A percentile compares a stretch with the other conserved stretches of the same genome.
Conservation (phyloP, 2,888 invertebrate species). For the Digitonthophagus gazella region DNA sequence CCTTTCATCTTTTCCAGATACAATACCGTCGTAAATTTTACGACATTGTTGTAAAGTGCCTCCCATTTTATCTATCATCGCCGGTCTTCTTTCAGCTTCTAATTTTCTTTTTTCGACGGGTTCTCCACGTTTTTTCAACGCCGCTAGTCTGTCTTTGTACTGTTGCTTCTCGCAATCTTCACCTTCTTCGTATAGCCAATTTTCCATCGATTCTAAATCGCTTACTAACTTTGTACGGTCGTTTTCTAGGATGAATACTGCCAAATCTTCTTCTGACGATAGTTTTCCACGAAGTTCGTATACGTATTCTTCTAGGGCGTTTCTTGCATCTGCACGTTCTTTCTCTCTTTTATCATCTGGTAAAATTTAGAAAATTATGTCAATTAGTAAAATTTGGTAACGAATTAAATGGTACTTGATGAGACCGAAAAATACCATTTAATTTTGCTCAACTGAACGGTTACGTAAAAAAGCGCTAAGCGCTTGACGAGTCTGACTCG, state of each 20-base stretch:
- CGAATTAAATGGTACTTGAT: too few species aligned
- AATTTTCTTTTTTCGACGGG: constrained; percentile 81
- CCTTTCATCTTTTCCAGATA: constrained; percentile 72
- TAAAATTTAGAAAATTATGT: constrained; percentile 42
- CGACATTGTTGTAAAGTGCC: constrained; percentile 70
- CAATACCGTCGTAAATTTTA: constrained; percentile 51
- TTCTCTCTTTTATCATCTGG: constrained; percentile 89
- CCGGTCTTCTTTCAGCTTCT: constrained; percentile 78
- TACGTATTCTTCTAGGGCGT: constrained; percentile 96
- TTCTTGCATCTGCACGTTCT: constrained; percentile 92
- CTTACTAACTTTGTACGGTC: constrained; percentile 64
- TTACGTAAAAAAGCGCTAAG: too few species aligned
- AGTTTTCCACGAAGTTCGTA: constrained; percentile 93
- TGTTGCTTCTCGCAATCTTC: constrained; percentile 84
- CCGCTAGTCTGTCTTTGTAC: constrained; percentile 63
- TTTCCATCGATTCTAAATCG: constrained; percentile 81
- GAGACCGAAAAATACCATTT: too few species aligned
- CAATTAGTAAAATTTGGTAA: constrained; percentile 8
- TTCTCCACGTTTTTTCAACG: constrained; percentile 75
- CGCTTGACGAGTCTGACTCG: too few species aligned
- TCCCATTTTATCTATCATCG: constrained; percentile 78
- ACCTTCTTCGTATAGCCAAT: constrained; percentile 97
- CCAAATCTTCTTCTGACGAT: constrained; percentile 70
- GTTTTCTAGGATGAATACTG: constrained; percentile 70
- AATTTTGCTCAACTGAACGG: too few species aligned